A percentile compares a stretch with the other conserved stretches of the same genome.
phyloP scores from a whole-genome alignment of 2,797 vertebrate genomes.

The Euthynnus affinis region DNA sequence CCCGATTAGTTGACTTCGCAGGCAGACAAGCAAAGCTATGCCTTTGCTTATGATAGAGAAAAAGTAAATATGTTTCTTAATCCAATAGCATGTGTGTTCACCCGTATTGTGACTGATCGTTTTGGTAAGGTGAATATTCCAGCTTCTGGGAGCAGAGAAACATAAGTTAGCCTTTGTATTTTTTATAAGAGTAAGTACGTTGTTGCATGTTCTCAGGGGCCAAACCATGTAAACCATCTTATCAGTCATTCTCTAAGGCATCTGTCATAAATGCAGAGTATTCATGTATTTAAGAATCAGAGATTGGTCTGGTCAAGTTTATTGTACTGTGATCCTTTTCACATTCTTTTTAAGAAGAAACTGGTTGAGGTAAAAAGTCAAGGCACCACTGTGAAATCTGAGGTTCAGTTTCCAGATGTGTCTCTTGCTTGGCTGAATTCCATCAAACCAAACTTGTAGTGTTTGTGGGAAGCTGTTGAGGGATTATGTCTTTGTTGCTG shows the following conservation, averaged over 20 bases:
- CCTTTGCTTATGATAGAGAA: slow-evolving; percentile 5
- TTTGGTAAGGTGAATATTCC: not conserved
- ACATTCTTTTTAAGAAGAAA: not conserved
- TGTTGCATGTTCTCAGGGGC: not conserved
- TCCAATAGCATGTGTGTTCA: not conserved
- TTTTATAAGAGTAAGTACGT: not conserved
- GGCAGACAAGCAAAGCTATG: slow-evolving; percentile 11
- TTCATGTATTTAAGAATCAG: not conserved
- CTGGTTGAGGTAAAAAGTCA: not conserved
- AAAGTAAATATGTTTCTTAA: slow-evolving; percentile 26
- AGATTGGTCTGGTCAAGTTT: not conserved
- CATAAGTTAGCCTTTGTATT: not conserved
- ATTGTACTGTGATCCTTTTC: not conserved
- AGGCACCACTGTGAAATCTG: not conserved
- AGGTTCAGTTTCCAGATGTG: not conserved
- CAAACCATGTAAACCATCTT: not conserved
- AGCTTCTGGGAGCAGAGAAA: not conserved
- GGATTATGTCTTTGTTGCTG: too few species aligned
- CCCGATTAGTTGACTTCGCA: slow-evolving; percentile 25
- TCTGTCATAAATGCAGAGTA: not conserved
- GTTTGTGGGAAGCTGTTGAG: too few species aligned
- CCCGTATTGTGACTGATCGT: not conserved
- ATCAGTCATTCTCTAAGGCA: not conserved
- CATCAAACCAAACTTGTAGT: too few species aligned
- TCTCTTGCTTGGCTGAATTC: not conserved